A percentile compares a stretch with the other conserved stretches of the same genome.
phyloP scores from a whole-genome alignment of 1,140 invertebrate genomes.

The Drosophila subobscura region DNA sequence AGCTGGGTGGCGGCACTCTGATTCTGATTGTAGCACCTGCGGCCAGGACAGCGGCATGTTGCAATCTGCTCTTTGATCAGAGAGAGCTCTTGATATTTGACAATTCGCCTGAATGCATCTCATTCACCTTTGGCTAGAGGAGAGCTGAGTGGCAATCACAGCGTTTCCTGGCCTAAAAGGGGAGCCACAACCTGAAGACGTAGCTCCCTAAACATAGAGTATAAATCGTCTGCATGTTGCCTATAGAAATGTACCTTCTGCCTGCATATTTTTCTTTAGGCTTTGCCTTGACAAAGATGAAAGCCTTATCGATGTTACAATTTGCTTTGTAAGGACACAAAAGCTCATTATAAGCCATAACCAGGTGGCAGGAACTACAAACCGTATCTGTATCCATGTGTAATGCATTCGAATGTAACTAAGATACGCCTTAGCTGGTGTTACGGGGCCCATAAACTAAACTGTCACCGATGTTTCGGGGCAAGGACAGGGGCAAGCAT shows the following conservation, averaged over 20 bases:
- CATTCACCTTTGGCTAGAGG: no score
- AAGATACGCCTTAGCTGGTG: constrained; percentile 57
- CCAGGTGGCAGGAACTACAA: constrained; percentile 5
- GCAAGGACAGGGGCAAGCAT: not conserved
- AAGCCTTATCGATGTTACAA: not conserved
- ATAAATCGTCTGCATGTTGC: no score
- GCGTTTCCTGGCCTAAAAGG: no score
- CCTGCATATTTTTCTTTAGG: not conserved
- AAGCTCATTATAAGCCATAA: constrained; percentile 38
- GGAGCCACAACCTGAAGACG: no score
- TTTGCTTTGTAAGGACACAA: constrained; percentile 22
- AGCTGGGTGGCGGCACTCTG: not conserved
- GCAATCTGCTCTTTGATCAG: not conserved
- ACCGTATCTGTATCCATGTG: constrained; percentile 20
- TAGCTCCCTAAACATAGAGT: no score
- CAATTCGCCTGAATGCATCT: not conserved
- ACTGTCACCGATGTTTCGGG: constrained; percentile 63
- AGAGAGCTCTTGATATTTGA: not conserved
- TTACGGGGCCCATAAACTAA: constrained; percentile 67
- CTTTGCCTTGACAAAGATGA: not conserved
- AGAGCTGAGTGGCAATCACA: no score
- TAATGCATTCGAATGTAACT: constrained; percentile 55
- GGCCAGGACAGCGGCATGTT: not conserved
- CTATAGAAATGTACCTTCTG: no score
- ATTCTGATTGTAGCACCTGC: not conserved